phyloP scores from a whole-genome alignment of 2,797 vertebrate species.

The Hafferia zeledoni region DNA sequence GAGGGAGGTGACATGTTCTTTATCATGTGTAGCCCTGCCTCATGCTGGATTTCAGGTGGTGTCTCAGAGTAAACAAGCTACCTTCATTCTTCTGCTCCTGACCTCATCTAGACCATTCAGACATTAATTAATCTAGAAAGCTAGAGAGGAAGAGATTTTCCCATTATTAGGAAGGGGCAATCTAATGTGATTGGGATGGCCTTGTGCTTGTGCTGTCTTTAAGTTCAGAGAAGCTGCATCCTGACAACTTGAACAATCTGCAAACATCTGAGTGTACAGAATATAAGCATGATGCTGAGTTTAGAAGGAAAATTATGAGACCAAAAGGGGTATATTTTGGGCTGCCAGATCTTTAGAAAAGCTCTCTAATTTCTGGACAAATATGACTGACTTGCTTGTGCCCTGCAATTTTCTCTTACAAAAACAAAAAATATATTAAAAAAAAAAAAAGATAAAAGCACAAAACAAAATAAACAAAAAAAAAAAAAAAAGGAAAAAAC shows the following conservation, averaged over 20 bases:
- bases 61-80: conserved; percentile 7
- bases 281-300: background rate
- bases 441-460: background rate
- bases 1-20: background rate
- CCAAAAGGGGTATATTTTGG: background rate
- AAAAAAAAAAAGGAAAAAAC: background rate
- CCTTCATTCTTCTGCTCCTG: background rate
- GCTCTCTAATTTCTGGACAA: background rate
- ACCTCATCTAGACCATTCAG: background rate
- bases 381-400: background rate
- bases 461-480: background rate
- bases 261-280: background rate
- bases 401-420: background rate
- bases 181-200: background rate
- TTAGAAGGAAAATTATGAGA: background rate
- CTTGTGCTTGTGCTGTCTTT: background rate
- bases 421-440: background rate
- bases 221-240: background rate
- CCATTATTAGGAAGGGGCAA: background rate
- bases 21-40: background rate
- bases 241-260: background rate
- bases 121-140: conserved; percentile 20
- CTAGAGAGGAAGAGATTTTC: background rate
- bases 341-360: background rate
- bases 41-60: background rate